These are phyloP conservation scores for Lepidocolaptes lacrymiger DNA, from an alignment of 2,797 vertebrate species.

Conservation along the genomic window DNA sequence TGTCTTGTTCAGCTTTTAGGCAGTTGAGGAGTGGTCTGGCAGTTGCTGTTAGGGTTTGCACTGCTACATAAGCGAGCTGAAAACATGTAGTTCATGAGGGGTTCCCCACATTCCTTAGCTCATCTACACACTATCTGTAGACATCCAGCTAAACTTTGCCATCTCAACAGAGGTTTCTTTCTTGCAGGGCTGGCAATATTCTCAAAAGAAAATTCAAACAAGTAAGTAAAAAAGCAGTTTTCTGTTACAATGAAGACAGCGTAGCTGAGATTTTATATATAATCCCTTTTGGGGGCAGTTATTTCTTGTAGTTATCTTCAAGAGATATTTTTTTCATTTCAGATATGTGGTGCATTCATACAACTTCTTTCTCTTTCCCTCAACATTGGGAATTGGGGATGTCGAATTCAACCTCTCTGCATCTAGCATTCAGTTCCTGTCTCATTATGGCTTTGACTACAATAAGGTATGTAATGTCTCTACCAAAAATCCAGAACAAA, in stretches of 20 bases:
- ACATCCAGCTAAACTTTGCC: neutral
- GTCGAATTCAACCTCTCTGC: constrained; percentile 74
- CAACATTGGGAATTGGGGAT: constrained; percentile 69
- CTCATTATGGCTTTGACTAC: constrained; percentile 77
- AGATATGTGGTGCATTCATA: constrained; percentile 77
- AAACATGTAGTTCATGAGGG: neutral
- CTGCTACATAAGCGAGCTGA: neutral
- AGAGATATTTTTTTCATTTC: neutral
- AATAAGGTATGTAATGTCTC: constrained; percentile 72
- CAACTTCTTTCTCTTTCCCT: constrained; percentile 80
- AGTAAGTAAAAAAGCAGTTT: constrained; percentile 62
- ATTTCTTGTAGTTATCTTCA: neutral
- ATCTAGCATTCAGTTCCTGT: constrained; percentile 76
- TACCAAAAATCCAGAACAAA: neutral
- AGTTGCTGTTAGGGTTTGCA: neutral
- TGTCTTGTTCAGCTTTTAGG: neutral
- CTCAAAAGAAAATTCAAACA: constrained; percentile 67
- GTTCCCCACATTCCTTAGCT: neutral
- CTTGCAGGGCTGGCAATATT: constrained; percentile 77
- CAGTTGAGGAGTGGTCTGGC: neutral
- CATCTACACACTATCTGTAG: neutral
- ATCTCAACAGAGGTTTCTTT: neutral
- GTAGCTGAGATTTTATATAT: neutral
- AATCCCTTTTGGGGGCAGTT: neutral
- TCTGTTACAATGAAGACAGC: neutral